Percentiles rank a stretch among this genome's conserved stretches.
phyloP scores from a whole-genome alignment of 37 sponge, comb jelly and placozoan species.

The Amphimedon queenslandica region DNA sequence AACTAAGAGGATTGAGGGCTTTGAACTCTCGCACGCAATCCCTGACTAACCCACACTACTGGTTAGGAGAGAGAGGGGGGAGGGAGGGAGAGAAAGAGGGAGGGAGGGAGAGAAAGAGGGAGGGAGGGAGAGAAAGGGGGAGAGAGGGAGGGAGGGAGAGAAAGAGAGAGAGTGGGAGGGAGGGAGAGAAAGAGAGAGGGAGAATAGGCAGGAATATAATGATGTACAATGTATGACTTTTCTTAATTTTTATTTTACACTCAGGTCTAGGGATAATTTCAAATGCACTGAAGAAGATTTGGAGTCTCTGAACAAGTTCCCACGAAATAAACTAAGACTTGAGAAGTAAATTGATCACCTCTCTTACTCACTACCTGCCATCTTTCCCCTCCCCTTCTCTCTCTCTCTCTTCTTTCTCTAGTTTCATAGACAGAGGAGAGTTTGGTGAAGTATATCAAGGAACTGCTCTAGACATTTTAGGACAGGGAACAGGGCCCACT shows the following conservation, averaged over 20 bases:
- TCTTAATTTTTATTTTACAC: not conserved
- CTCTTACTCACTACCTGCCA: not conserved
- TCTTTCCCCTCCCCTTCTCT: not conserved
- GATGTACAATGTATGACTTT: not conserved
- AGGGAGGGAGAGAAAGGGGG: slow-evolving; percentile 12
- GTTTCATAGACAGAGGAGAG: slow-evolving; percentile 59
- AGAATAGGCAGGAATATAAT: no score
- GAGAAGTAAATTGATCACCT: slow-evolving; percentile 44
- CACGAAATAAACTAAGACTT: slow-evolving; percentile 55
- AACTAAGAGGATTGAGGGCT: slow-evolving; percentile 35
- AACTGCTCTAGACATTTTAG: slow-evolving; percentile 44
- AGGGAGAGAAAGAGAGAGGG: slow-evolving; percentile 1
- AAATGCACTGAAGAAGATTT: slow-evolving; percentile 56
- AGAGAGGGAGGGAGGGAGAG: slow-evolving; percentile 1
- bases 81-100: slow-evolving; percentile 18
- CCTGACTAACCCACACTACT: slow-evolving; percentile 42
- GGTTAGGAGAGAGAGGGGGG: slow-evolving; percentile 13
- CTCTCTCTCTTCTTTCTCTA: slow-evolving; percentile 6
- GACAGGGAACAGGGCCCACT: slow-evolving; percentile 47
- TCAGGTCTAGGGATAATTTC: slow-evolving; percentile 60
- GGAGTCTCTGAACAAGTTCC: slow-evolving; percentile 54
- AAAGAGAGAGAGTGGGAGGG: no score
- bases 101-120: slow-evolving; percentile 16
- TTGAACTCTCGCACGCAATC: slow-evolving; percentile 4
- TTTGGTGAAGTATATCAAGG: slow-evolving; percentile 82